Evolutionary conservation across 2,797 vertebrate genomes (phyloP), one percentile per base, ranked within the genome.

Genomic region (Coranthus polyacanthus): DNA sequence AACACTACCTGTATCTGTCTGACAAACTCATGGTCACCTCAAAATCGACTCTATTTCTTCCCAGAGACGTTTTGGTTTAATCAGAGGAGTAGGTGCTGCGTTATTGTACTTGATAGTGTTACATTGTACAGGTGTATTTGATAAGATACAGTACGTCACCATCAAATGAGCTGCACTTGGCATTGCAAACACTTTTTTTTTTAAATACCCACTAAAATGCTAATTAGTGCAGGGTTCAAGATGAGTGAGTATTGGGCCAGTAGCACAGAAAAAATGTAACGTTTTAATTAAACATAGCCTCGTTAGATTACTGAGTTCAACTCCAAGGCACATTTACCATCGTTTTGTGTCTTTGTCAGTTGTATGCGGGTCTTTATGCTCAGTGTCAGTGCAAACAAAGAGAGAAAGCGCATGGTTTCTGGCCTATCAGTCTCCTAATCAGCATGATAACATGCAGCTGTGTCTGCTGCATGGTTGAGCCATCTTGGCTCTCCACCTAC

Each of bases 361-460:
- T 59, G 4, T 18, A 50, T 51, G 6, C 56, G 39, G 43, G 50
- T 53, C 24, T 55, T 64, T 20, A 60, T 56, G 21, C 12, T 8
- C 61, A n/a, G n/a, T n/a, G n/a, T n/a, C 16, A 24, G 11, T 58
- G n/a, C 4, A 37, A 50, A 22, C 22, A 4, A 57, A 36, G 12
- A 32, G 29, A 24, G 34, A 20, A n/a, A 38, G 52, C 50, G 2
- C 29, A 46, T 22, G 24, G 37, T 65, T 68, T 69, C 24, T 64
- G 62, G 39, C 18, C 16, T 42, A 59, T 65, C 44, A 42, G 34
- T 53, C 50, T 57, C 47, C 64, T 81, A 64, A 79, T 73, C 66
- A 76, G 62, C 44, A 43, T 60, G 22, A 57, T 72, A 43, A 56
- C 57, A 57, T 59, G 50, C 70, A 71, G 62, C 62, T 68, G 49